Base-by-base conservation (phyloP, 2,888 invertebrate genomes). In the Tenthredo notha region DNA sequence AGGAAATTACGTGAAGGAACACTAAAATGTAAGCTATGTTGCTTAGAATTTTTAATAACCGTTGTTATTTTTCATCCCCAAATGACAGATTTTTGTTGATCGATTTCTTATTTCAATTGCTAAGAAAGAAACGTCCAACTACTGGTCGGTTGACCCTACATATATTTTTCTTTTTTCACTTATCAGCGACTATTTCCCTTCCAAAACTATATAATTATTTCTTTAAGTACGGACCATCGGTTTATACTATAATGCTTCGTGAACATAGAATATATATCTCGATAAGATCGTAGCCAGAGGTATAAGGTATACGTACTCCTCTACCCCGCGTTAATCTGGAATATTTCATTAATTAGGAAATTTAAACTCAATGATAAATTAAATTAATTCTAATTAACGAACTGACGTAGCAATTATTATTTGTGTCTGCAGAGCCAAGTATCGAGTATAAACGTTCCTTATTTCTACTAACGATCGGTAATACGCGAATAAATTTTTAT, bases 291-390 rank as follows among this genome's bases (percentile, higher is more conserved):
- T n/a, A 80, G 4, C 15, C 10, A 10, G 12, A 47, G 12, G 47
- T 47, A 47, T 37, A 43, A 43, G 47, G 47, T 47, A 15, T 0
- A 47, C 40, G 40, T 43, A 43, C 18, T n/a, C 54, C 18, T 54
- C 6, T 54, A 1, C 54, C 54, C 54, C 18, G 29, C 61, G 61
- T 61, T 37, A 83, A 83, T 83, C 67, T 33, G 15, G 83, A 70
- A 70, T 83, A 83, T 83, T 67, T 83, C 67, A 50, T 70, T 83
- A 83, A 83, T 83, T 67, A 83, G 83, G 83, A 83, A 83, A 83
- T 47, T 61, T 25, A 18, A 50, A 67, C 67, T 47, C 67, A 12
- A 18, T 70, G 67, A 83, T 67, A 67, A 83, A 83, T 83, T 67
- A 61, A 54, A 54, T 77, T 54, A 7, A 54, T 33, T 77, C 50